Conservation (phyloP, 2,888 invertebrate genomes). For the Drosophila cognata region DNA sequence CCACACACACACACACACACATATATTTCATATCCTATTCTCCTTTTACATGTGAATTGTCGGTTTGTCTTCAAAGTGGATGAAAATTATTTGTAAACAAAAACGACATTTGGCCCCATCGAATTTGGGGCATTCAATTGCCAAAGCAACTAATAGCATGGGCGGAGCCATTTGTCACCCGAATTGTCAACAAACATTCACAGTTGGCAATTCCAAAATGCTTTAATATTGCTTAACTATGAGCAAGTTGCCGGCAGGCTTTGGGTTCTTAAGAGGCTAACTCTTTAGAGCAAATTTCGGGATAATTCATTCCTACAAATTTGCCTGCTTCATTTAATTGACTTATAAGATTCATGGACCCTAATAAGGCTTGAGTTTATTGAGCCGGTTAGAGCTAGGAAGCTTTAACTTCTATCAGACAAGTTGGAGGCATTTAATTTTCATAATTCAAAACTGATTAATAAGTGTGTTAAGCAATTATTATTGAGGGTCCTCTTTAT, state of each 20-base stretch:
- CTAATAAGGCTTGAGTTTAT: not conserved
- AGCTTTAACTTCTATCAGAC: not conserved
- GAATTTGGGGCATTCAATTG: constrained; percentile 21
- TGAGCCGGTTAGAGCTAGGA: not conserved
- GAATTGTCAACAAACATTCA: constrained; percentile 10
- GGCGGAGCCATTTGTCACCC: not conserved
- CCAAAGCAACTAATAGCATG: not conserved
- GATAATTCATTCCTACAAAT: not conserved
- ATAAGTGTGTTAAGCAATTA: not conserved
- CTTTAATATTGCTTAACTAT: not conserved
- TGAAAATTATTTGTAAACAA: constrained; percentile 25
- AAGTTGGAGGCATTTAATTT: not conserved
- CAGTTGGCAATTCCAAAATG: not conserved
- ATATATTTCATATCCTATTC: not conserved
- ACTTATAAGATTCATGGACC: not conserved
- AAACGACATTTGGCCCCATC: constrained; percentile 18
- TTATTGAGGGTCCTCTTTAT: not conserved
- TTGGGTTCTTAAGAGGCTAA: not conserved
- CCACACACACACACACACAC: not conserved
- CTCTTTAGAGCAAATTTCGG: not conserved
- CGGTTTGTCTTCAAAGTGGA: not conserved
- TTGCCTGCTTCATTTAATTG: not conserved
- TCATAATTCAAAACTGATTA: not conserved
- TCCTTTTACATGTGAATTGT: not conserved
- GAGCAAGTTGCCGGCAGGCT: not conserved